Evolutionary conservation across 2,888 invertebrate species (phyloP).

Genomic region (Oscheius sp.): DNA sequence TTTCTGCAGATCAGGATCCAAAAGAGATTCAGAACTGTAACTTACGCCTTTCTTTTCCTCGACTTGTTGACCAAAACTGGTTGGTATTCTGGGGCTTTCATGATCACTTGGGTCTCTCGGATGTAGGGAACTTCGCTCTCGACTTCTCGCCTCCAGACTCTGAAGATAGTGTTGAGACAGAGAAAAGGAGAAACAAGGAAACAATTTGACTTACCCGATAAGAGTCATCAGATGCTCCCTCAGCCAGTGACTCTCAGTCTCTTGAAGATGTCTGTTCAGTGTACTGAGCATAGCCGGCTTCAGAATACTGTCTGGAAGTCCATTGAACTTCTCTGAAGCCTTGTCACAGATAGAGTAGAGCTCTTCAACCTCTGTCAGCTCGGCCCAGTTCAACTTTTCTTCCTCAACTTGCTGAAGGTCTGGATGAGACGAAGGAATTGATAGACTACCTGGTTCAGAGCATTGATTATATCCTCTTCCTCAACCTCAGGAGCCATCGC

Average conservation of each 20-base stretch:
- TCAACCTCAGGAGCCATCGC: conserved; percentile 48
- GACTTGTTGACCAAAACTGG: conserved; percentile 32
- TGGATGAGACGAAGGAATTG: background rate
- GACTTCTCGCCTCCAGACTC: conserved; percentile 57
- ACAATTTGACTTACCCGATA: conserved; percentile 30
- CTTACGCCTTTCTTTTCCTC: conserved; percentile 26
- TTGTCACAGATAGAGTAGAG: conserved; percentile 51
- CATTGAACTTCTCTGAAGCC: conserved; percentile 46
- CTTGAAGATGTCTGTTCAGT: conserved; percentile 45
- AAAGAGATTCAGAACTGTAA: background rate
- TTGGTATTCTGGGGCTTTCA: conserved; percentile 49
- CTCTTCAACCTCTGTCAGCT: conserved; percentile 48
- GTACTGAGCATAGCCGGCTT: conserved; percentile 53
- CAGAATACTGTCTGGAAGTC: conserved; percentile 57
- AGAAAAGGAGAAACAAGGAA: background rate
- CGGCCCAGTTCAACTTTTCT: conserved; percentile 52
- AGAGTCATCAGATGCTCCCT: conserved; percentile 48
- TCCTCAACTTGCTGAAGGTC: conserved; percentile 42
- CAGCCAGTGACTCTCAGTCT: conserved; percentile 49
- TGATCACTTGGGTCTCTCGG: conserved; percentile 47
- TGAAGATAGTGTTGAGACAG: conserved; percentile 25
- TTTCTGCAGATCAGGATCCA: conserved; percentile 7
- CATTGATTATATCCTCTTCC: conserved; percentile 42
- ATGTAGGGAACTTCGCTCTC: conserved; percentile 42
- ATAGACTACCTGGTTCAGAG: conserved; percentile 15